Conservation (phyloP, 2,113 vertebrate genomes). For the Sebastes fasciatus region DNA sequence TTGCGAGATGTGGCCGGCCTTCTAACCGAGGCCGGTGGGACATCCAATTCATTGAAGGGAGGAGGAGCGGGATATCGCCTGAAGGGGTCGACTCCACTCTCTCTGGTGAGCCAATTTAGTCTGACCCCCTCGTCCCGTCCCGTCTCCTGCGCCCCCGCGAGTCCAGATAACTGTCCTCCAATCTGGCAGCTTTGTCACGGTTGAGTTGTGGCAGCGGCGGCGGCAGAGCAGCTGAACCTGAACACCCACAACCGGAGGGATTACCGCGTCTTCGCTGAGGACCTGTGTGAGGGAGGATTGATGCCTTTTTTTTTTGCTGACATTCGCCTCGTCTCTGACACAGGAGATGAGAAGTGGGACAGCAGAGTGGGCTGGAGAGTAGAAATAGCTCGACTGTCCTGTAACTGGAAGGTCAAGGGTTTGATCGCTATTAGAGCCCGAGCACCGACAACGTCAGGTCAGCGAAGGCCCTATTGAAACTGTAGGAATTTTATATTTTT, state of each 20-base stretch:
- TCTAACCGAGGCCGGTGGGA: conserved; percentile 57
- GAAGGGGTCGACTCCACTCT: conserved; percentile 63
- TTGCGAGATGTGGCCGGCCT: conserved; percentile 51
- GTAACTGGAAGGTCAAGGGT: conserved; percentile 27
- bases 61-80: conserved; percentile 65
- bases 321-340: conserved; percentile 44
- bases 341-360: conserved; percentile 45
- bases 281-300: conserved; percentile 31
- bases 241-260: conserved; percentile 68
- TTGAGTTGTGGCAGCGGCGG: conserved; percentile 51
- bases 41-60: conserved; percentile 61
- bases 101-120: conserved; percentile 77
- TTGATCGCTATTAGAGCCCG: background rate
- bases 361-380: background rate
- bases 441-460: too few species aligned
- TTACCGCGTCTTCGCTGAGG: conserved; percentile 46
- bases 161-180: conserved; percentile 76
- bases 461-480: too few species aligned
- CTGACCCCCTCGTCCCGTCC: conserved; percentile 49
- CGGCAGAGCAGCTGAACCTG: conserved; percentile 63
- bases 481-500: too few species aligned
- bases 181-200: conserved; percentile 77
- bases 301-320: conserved; percentile 21
- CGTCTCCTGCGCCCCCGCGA: conserved; percentile 50
- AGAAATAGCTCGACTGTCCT: conserved; percentile 1